Conservation (phyloP, 2,888 invertebrate genomes). For the Stratiomys singularior region DNA sequence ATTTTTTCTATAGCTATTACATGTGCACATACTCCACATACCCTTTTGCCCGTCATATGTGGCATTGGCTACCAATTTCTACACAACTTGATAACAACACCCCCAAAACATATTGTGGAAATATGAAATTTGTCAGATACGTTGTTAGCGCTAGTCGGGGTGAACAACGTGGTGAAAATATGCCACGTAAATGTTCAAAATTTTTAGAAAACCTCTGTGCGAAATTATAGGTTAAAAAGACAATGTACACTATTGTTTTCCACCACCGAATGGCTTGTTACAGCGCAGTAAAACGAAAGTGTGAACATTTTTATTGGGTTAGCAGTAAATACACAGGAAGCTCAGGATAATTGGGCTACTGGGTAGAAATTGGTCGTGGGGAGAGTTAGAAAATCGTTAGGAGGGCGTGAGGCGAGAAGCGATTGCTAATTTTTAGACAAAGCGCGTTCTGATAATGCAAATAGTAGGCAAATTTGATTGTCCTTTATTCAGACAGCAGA, state of each 20-base stretch:
- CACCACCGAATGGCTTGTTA: conserved; percentile 10
- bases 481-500: too few relatives aligned
- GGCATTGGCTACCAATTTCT: conserved; percentile 17
- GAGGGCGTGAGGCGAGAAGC: too few relatives aligned
- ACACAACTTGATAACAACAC: conserved; percentile 19
- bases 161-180: conserved; percentile 24
- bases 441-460: too few relatives aligned
- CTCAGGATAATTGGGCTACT: background rate
- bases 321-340: conserved; percentile 3
- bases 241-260: conserved; percentile 26
- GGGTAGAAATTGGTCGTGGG: background rate
- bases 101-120: conserved; percentile 35
- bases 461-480: too few relatives aligned
- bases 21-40: too few relatives aligned
- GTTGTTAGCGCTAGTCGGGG: background rate
- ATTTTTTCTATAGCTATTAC: conserved; percentile 43
- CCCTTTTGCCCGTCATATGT: too few relatives aligned
- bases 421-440: too few relatives aligned
- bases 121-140: conserved; percentile 40
- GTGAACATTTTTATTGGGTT: conserved; percentile 38
- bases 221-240: conserved; percentile 22
- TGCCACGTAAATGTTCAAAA: conserved; percentile 33
- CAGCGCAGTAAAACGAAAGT: background rate
- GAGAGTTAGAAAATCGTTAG: too few relatives aligned
- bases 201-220: conserved; percentile 37